Evolutionary conservation across 2,797 vertebrate species (phyloP), one percentile per base, ranked within the genome.

Genomic region (Rhinatrema bivittatum): DNA sequence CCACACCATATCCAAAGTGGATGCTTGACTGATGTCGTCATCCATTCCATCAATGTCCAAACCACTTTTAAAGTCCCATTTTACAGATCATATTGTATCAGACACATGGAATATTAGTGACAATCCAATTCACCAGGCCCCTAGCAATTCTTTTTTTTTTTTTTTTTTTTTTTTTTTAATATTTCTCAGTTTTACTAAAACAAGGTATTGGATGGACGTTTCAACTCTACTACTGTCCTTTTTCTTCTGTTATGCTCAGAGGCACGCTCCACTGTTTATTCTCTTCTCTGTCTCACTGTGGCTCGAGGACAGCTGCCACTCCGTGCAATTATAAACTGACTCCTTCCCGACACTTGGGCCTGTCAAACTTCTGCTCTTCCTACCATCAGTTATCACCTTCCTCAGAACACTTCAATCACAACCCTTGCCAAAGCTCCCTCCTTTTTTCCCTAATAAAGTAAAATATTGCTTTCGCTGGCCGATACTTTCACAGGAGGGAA

Each of bases 11-110:
- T 77, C 70, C 15, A 83, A 67, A 25, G 45, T 36, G 40, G 79
- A 84, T 27, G 79, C 76, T 72, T 83, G 81, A 49, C 72, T 21
- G 70, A 77, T 88, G 81, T 90, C 56, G 55, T 87, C 82, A 76
- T 85, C 80, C 74, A 80, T 76, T 65, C 77, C 80, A 70, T 68
- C 72, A 75, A 65, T 65, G 65, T 82, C 85, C 72, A 62, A 60
- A 68, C 81, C 81, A 85, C 79, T 53, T 62, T 43, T 25, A 33
- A 48, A 51, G 49, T 52, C 65, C 66, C 56, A 52, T 53, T 59
- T 53, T 50, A 46, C 32, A 31, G 25, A 19, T 5, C 26, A 20
- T 19, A 41, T 12, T 16, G 26, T 54, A 42, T 12, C 0, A 18
- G 15, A 15, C 8, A 22, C 10, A 10, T 16, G 20, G 19, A 26